Evolutionary conservation across 2,888 invertebrate species (phyloP).

Genomic region (Sepioteuthis lessoniana): DNA sequence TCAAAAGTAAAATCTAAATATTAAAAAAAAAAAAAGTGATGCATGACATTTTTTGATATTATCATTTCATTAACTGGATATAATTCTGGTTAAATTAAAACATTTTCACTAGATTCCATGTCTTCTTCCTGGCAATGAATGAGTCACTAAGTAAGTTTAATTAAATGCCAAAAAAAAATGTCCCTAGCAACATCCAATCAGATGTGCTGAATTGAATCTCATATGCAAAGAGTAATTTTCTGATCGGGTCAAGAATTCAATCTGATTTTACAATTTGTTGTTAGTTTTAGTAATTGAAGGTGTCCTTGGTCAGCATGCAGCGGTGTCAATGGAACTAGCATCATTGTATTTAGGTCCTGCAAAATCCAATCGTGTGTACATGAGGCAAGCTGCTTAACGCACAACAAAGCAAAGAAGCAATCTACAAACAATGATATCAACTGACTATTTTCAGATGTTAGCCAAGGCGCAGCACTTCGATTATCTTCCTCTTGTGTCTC

Average conservation of each 20-base stretch:
- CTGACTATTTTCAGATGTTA: conserved; percentile 33
- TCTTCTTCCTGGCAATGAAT: not conserved
- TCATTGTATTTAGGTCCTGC: not conserved
- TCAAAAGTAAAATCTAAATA: not conserved
- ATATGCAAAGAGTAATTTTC: conserved; percentile 33
- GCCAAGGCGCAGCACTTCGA: not conserved
- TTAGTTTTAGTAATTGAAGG: conserved; percentile 33
- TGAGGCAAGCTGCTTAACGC: conserved; percentile 33
- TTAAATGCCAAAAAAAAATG: not conserved
- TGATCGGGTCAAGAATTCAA: conserved; percentile 33
- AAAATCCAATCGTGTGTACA: conserved; percentile 14
- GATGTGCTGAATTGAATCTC: not conserved
- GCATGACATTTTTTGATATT: not conserved
- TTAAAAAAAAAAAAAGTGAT: not conserved
- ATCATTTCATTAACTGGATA: not conserved
- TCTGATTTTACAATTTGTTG: conserved; percentile 33
- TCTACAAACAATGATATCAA: conserved; percentile 33
- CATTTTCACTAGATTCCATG: not conserved
- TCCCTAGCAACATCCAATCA: conserved; percentile 33
- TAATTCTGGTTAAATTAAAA: conserved; percentile 4
- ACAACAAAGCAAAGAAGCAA: conserved; percentile 2
- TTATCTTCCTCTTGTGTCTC: not conserved
- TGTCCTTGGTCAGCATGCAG: not conserved
- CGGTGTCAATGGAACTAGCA: not conserved
- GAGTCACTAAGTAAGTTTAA: conserved; percentile 33